A percentile compares a stretch with the other conserved stretches of the same genome.
Conservation (phyloP, 2,113 vertebrate species). For the Spizaetus ornatus region DNA sequence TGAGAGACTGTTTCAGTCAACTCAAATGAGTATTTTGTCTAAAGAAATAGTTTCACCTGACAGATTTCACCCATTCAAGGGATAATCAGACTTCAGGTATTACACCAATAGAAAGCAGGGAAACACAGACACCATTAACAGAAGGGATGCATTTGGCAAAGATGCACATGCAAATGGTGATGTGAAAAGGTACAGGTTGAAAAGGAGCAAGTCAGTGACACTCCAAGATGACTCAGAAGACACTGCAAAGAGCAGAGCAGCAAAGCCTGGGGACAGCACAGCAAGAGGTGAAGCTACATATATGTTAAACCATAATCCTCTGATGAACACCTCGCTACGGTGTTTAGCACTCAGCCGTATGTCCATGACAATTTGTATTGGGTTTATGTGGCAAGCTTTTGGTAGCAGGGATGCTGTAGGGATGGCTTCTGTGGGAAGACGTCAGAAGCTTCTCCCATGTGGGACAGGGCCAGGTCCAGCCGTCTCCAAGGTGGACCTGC, state of each 20-base stretch:
- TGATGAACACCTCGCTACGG: background rate
- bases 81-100: background rate
- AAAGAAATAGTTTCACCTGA: background rate
- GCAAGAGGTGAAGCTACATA: background rate
- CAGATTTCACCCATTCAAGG: background rate
- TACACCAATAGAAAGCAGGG: background rate
- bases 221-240: background rate
- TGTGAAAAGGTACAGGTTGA: background rate
- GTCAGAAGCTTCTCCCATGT: fast-evolving
- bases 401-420: background rate
- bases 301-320: background rate
- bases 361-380: background rate
- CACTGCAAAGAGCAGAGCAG: background rate
- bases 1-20: background rate
- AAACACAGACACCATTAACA: background rate
- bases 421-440: background rate
- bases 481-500: background rate
- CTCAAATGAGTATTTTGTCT: background rate
- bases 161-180: background rate
- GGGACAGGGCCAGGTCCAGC: background rate
- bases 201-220: background rate
- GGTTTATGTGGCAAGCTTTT: background rate
- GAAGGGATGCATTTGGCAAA: background rate
- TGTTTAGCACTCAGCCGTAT: background rate
- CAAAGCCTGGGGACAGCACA: background rate